Percentiles rank a stretch among this genome's conserved stretches.
phyloP scores from a whole-genome alignment of 2,888 invertebrate species.

The Ichneumon xanthorius region DNA sequence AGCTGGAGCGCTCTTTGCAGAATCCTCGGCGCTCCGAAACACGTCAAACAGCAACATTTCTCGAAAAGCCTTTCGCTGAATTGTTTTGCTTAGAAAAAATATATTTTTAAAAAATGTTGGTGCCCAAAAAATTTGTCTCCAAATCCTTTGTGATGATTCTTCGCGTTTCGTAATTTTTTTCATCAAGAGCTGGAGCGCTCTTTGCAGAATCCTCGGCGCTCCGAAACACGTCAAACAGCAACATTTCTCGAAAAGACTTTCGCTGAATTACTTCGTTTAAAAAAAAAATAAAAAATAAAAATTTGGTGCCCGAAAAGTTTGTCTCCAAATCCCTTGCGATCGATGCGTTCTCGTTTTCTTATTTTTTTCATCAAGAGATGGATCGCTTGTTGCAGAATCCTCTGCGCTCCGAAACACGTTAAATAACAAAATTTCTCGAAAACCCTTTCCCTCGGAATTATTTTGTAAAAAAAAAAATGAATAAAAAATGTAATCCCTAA shows the following conservation, averaged over 20 bases:
- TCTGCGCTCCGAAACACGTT: slow-evolving; percentile 59
- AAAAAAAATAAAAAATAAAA: no score
- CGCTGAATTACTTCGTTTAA: no score
- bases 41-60: slow-evolving; percentile 53
- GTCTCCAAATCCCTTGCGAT: no score
- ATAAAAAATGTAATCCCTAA: no score
- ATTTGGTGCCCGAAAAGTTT: no score
- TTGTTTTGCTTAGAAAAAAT: no score
- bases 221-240: slow-evolving; percentile 60
- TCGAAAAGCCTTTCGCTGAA: slow-evolving; percentile 17
- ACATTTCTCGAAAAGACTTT: slow-evolving; percentile 42
- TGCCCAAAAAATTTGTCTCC: no score
- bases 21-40: slow-evolving; percentile 57
- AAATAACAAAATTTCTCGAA: slow-evolving; percentile 43
- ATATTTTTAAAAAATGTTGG: no score
- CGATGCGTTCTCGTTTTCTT: no score
- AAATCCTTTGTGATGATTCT: no score
- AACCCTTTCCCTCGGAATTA: slow-evolving; percentile 3
- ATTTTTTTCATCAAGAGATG: slow-evolving; percentile 15
- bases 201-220: slow-evolving; percentile 46
- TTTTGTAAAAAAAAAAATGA: no score
- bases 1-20: slow-evolving; percentile 54
- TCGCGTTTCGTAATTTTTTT: no score
- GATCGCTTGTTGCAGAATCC: slow-evolving; percentile 48
- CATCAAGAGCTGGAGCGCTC: slow-evolving; percentile 40